phyloP scores from a whole-genome alignment of 2,888 invertebrate genomes.

The Drosophila prostipennis region DNA sequence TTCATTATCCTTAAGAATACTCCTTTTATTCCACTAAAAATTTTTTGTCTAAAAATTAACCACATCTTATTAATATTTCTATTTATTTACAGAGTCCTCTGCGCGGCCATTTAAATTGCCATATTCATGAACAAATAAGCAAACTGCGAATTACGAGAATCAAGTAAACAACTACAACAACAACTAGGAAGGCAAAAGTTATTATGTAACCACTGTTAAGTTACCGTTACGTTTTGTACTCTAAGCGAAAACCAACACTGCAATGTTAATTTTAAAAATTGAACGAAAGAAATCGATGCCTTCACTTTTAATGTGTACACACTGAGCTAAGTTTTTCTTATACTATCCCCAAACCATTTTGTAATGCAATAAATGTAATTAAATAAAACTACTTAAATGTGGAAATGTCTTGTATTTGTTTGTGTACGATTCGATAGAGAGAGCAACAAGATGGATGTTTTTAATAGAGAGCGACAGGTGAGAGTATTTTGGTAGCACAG shows the following conservation, averaged over 20 bases:
- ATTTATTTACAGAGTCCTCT: conserved; percentile 45
- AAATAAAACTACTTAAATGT: conserved; percentile 68
- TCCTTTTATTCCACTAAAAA: too few species aligned
- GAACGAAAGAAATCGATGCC: conserved; percentile 31
- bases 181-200: conserved; percentile 59
- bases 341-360: conserved; percentile 53
- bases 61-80: neutral
- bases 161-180: conserved; percentile 28
- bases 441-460: conserved; percentile 6
- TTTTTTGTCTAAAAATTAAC: too few species aligned
- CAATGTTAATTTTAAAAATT: conserved; percentile 76
- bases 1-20: too few species aligned
- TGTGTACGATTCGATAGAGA: conserved; percentile 1
- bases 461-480: conserved; percentile 27
- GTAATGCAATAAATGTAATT: conserved; percentile 72
- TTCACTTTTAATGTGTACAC: conserved; percentile 45
- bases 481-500: conserved; percentile 22
- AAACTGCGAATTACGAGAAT: conserved; percentile 47
- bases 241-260: conserved; percentile 67
- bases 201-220: conserved; percentile 74
- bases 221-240: conserved; percentile 76
- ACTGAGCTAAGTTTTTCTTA: conserved; percentile 49
- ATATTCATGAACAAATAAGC: conserved; percentile 71
- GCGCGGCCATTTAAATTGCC: conserved; percentile 65
- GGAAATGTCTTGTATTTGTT: conserved; percentile 17